Conservation (phyloP, 2,113 vertebrate genomes). For the Cynopterus brachyotis region DNA sequence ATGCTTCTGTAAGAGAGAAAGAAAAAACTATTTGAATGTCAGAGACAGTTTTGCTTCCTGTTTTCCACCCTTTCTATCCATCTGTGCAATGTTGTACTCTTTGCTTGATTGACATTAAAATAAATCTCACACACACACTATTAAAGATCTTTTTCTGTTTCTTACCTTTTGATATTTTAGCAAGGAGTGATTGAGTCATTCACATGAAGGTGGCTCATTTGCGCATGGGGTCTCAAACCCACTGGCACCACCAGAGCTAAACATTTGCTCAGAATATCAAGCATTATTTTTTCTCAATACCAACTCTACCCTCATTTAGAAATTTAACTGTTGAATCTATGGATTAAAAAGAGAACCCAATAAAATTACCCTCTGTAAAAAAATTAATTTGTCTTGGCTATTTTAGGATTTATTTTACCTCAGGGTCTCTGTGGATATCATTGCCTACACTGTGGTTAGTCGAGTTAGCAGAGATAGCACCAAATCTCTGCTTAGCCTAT, state of each 20-base stretch:
- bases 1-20: slow-evolving; percentile 43
- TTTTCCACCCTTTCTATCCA: slow-evolving; percentile 41
- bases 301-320: not conserved
- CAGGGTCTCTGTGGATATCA: not conserved
- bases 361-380: not conserved
- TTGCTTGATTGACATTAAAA: slow-evolving; percentile 63
- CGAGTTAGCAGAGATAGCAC: not conserved
- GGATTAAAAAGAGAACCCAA: not conserved
- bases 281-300: not conserved
- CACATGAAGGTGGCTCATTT: slow-evolving; percentile 17
- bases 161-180: slow-evolving; percentile 61
- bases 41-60: slow-evolving; percentile 48
- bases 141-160: slow-evolving; percentile 59
- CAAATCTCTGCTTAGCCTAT: not conserved
- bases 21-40: slow-evolving; percentile 51
- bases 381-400: not conserved
- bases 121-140: not conserved
- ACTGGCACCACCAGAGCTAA: not conserved
- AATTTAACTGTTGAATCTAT: slow-evolving; percentile 2
- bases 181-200: slow-evolving; percentile 16
- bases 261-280: slow-evolving; percentile 44
- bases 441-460: not conserved
- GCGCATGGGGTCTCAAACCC: not conserved
- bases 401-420: not conserved
- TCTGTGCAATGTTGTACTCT: slow-evolving; percentile 22